Percentiles rank a stretch among this genome's conserved stretches.
Conservation (phyloP, 2,113 vertebrate species). For the Xiphorhynchus elegans region DNA sequence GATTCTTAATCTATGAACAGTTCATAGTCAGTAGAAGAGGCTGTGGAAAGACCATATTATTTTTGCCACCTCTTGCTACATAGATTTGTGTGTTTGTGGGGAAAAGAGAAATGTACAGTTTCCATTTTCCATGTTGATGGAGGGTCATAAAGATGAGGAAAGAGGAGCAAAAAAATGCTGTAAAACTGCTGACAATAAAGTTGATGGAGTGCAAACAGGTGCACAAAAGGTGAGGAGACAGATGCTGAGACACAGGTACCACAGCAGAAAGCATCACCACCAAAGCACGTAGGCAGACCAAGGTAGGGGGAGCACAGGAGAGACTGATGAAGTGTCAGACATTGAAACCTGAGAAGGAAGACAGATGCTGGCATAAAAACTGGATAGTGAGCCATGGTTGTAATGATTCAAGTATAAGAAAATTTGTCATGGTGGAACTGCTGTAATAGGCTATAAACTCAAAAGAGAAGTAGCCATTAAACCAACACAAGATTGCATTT, state of each 20-base stretch:
- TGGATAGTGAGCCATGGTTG: neutral
- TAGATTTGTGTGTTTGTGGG: neutral
- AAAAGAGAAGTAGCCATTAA: neutral
- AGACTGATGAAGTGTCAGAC: neutral
- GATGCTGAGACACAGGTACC: neutral
- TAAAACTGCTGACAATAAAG: constrained; percentile 4
- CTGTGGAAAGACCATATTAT: neutral
- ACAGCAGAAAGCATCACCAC: neutral
- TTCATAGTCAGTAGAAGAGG: neutral
- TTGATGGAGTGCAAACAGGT: neutral
- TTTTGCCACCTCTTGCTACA: neutral
- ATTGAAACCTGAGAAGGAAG: neutral
- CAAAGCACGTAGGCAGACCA: neutral
- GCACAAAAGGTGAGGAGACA: neutral
- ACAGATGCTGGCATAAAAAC: neutral
- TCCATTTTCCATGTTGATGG: constrained; percentile 14
- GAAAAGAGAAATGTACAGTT: neutral
- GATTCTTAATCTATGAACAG: neutral
- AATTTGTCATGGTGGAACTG: neutral
- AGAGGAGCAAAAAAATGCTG: neutral
- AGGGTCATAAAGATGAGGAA: neutral
- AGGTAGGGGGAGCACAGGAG: neutral
- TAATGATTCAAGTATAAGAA: neutral
- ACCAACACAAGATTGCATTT: neutral
- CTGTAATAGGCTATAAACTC: neutral